Evolutionary conservation across 2,888 invertebrate species (phyloP).

Genomic region (Salpingus planirostris): DNA sequence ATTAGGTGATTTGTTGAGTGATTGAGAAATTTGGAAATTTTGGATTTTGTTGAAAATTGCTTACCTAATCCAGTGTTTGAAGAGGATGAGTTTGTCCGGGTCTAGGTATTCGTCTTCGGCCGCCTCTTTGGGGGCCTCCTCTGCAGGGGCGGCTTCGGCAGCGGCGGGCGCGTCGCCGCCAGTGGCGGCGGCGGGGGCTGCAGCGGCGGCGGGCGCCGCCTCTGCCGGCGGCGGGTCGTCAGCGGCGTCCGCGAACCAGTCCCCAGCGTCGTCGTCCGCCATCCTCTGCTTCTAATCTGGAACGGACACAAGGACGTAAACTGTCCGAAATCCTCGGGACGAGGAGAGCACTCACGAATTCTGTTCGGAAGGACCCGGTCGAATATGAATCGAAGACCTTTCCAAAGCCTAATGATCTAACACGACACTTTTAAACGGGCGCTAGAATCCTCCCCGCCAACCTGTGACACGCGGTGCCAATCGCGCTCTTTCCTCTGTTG

Average conservation of each 20-base stretch:
- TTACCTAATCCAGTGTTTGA: conserved; percentile 77
- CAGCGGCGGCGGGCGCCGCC: conserved; percentile 23
- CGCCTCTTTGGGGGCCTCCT: conserved; percentile 22
- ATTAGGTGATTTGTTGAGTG: too few species aligned
- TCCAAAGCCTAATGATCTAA: conserved; percentile 25
- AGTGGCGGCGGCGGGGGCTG: conserved; percentile 26
- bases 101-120: conserved; percentile 46
- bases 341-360: conserved; percentile 3
- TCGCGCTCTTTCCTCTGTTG: conserved; percentile 26
- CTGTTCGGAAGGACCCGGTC: conserved; percentile 1
- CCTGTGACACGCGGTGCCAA: conserved; percentile 31
- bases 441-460: conserved; percentile 28
- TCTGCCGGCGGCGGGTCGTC: conserved; percentile 20
- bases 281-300: conserved; percentile 9
- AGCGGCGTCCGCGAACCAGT: conserved; percentile 21
- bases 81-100: conserved; percentile 58
- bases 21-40: too few species aligned
- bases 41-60: too few species aligned
- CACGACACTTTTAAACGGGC: conserved; percentile 36
- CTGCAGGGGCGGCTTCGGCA: conserved; percentile 27
- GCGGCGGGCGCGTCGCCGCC: conserved; percentile 25
- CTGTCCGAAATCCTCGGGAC: background rate
- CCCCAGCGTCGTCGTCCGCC: conserved; percentile 19
- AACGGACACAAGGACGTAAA: background rate
- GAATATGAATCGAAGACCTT: conserved; percentile 3